phyloP scores from a whole-genome alignment of 2,888 invertebrate genomes.

The Sclerodermus sp. region DNA sequence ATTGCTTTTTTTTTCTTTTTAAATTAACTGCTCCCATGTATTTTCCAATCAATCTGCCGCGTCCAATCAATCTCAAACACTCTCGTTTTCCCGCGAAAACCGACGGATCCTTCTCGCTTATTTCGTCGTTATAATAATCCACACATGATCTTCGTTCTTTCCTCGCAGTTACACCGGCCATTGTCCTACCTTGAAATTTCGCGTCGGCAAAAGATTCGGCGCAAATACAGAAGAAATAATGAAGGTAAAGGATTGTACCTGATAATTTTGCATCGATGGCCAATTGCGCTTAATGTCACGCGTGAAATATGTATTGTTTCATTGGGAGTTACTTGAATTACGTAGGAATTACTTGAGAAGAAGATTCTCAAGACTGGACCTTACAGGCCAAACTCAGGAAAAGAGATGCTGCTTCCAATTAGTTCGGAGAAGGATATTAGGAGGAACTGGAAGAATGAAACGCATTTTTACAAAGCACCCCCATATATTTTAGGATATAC shows the following conservation, averaged over 20 bases:
- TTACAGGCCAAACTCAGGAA: conserved; percentile 62
- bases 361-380: conserved; percentile 60
- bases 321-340: no score
- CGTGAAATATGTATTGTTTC: no score
- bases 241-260: conserved; percentile 55
- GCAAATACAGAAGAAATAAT: conserved; percentile 71
- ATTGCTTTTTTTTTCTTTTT: no score
- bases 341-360: conserved; percentile 58
- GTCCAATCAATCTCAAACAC: no score
- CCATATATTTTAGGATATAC: conserved; percentile 71
- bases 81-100: no score
- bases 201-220: conserved; percentile 72
- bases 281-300: no score
- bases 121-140: no score
- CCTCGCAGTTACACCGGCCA: conserved; percentile 70
- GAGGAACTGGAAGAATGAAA: conserved; percentile 44
- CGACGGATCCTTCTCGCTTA: no score
- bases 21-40: no score
- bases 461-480: conserved; percentile 40
- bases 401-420: conserved; percentile 43
- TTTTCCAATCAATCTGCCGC: no score
- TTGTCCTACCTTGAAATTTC: conserved; percentile 72
- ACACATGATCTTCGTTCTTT: no score
- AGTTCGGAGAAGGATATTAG: conserved; percentile 44
- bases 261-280: no score